Evolutionary conservation across 2,888 invertebrate genomes (phyloP), one percentile per base, ranked within the genome.

Genomic region (Chloroclysta siterata): DNA sequence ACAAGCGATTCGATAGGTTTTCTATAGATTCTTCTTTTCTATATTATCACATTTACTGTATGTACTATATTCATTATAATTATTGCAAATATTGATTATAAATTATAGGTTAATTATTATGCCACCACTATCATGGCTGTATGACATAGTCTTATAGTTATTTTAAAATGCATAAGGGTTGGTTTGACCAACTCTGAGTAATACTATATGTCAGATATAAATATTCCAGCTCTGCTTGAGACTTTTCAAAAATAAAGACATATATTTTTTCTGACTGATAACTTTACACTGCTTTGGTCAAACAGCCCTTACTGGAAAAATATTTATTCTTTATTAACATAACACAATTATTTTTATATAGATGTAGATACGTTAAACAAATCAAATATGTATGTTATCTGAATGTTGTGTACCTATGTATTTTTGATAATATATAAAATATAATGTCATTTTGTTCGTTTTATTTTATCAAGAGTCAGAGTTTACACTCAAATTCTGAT

Each of bases 391-490:
- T 68, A 51, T 67, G 53, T 65, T 62, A 57, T 65, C 66, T 42
- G 64, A 62, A 59, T 63, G 53, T 66, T 66, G 57, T 67, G 51
- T 53, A 53, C 33, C 8, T 41, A 66, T 70, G 56, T 68, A 66
- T 66, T 67, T 67, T 60, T 52, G 36, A 65, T 61, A 63, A 63
- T 67, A 65, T 65, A 67, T 54, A 36, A 47, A 59, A 62, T 61
- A 46, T 58, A 55, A 50, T 62, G 44, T 60, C 48, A 52, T 22
- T 28, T 41, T 14, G 8, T 44, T 56, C 52, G 15, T 69, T 66
- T 64, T 48, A 58, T 58, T 68, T 2, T 33, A 22, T 36, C n/a
- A 22, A 22, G 14, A 17, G n/a, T n/a, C n/a, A n/a, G n/a, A n/a
- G n/a, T n/a, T n/a, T n/a, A 7, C 46, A 0, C 15, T 15, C 46